Evolutionary conservation across 2,797 vertebrate species (phyloP).

Genomic region (Scolopax bukidnonensis): DNA sequence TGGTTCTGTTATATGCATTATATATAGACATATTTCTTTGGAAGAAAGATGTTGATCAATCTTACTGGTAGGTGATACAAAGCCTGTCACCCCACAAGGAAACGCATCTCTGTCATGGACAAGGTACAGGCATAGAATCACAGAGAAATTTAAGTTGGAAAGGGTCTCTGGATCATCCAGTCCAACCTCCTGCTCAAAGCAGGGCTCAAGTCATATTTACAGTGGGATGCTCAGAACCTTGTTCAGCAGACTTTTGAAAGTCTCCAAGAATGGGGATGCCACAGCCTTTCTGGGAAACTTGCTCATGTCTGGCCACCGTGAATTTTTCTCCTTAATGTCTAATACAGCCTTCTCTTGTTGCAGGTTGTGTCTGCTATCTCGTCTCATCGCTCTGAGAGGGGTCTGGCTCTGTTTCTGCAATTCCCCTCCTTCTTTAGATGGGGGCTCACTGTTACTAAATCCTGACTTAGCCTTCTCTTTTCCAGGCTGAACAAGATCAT

Average conservation of each 20-base stretch:
- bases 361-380: not conserved
- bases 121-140: not conserved
- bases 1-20: not conserved
- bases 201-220: rapidly evolving
- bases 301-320: not conserved
- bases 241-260: not conserved
- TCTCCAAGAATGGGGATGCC: not conserved
- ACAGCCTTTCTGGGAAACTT: not conserved
- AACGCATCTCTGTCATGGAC: rapidly evolving
- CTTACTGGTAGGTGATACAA: not conserved
- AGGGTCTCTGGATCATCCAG: not conserved
- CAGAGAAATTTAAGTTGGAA: not conserved
- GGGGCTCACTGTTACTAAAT: not conserved
- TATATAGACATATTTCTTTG: not conserved
- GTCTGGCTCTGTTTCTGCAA: not conserved
- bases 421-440: not conserved
- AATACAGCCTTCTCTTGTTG: not conserved
- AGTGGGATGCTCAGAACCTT: not conserved
- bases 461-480: not conserved
- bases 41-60: not conserved
- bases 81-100: not conserved
- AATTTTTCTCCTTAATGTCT: not conserved
- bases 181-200: not conserved
- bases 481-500: not conserved
- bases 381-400: not conserved